Conservation (phyloP, 2,888 invertebrate genomes). For the Rhogogaster chlorosoma region DNA sequence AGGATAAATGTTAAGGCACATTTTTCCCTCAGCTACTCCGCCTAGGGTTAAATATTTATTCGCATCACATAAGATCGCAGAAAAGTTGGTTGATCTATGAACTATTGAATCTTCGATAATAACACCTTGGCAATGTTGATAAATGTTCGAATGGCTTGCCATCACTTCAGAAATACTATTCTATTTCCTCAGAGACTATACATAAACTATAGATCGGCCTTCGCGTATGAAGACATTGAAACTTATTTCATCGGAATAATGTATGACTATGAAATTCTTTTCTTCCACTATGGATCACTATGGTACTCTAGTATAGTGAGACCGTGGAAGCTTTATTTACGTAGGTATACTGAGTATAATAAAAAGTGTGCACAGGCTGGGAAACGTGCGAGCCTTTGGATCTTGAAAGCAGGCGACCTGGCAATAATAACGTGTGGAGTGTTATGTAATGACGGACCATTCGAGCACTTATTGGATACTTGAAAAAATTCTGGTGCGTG, state of each 20-base stretch:
- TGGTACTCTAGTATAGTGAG: neutral
- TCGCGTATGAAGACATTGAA: neutral
- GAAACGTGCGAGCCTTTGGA: neutral
- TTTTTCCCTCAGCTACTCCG: too few relatives aligned
- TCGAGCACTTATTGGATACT: conserved; percentile 24
- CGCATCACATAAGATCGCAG: neutral
- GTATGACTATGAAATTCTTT: conserved; percentile 20
- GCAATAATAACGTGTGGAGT: conserved; percentile 20
- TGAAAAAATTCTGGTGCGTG: conserved; percentile 24
- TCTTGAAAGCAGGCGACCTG: conserved; percentile 10
- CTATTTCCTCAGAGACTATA: neutral
- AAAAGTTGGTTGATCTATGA: neutral
- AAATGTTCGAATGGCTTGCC: conserved; percentile 8
- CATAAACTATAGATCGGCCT: conserved; percentile 21
- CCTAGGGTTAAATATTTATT: neutral
- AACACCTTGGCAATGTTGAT: neutral
- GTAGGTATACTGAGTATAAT: conserved; percentile 5
- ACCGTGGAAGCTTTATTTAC: conserved; percentile 4
- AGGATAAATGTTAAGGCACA: too few relatives aligned
- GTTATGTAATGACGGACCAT: conserved; percentile 23
- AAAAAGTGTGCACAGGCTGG: conserved; percentile 28
- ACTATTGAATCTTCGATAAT: conserved; percentile 3
- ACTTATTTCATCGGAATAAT: conserved; percentile 22
- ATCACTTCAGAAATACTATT: conserved; percentile 10
- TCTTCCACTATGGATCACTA: neutral